Conservation (phyloP, 2,888 invertebrate species). For the Drosophila affinis region DNA sequence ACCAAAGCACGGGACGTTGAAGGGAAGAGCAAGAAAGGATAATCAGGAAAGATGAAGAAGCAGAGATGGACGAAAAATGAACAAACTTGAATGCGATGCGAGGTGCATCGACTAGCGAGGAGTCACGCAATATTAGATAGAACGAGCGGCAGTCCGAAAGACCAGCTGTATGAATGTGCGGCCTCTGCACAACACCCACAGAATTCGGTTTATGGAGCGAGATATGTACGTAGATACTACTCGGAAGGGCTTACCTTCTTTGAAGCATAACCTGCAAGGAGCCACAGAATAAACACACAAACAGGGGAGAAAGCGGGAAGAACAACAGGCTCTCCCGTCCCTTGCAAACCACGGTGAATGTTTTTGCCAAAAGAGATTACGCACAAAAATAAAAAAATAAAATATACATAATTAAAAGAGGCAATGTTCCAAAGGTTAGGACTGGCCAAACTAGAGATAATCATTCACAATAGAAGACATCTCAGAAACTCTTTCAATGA, state of each 20-base stretch:
- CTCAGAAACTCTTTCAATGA: background rate
- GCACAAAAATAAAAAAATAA: conserved; percentile 58
- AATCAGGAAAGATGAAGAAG: background rate
- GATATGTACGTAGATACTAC: no score
- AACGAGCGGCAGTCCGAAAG: conserved; percentile 6
- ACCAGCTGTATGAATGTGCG: background rate
- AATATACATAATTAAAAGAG: conserved; percentile 56
- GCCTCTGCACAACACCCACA: conserved; percentile 4
- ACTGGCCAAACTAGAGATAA: conserved; percentile 26
- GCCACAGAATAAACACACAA: background rate
- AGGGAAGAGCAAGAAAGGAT: no score
- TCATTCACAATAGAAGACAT: conserved; percentile 31
- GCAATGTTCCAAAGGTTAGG: conserved; percentile 18
- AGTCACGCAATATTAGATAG: conserved; percentile 51
- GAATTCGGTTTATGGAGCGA: background rate
- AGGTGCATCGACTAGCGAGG: conserved; percentile 45
- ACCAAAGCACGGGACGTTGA: no score
- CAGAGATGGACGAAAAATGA: conserved; percentile 61
- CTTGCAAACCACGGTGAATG: conserved; percentile 32
- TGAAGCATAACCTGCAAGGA: no score
- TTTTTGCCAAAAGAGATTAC: conserved; percentile 55
- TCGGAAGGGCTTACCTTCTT: no score
- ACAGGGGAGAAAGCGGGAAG: conserved; percentile 2
- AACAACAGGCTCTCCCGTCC: conserved; percentile 13
- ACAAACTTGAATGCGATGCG: conserved; percentile 72